Evolutionary conservation across 2,113 vertebrate species (phyloP).

Genomic region (Oryzias curvinotus): DNA sequence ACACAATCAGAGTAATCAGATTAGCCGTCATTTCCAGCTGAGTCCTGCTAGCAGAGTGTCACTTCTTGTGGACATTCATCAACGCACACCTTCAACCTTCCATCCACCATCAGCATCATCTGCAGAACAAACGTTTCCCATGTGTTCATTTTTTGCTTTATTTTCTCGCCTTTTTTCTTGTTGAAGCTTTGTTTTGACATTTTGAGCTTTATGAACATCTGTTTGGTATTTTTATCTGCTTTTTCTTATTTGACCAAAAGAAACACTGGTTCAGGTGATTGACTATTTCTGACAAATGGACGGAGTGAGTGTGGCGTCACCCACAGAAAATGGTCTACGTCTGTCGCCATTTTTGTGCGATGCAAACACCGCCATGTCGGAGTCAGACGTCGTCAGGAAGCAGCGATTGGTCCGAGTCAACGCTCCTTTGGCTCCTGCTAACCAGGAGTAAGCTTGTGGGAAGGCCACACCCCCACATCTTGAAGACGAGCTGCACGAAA

Average conservation of each 20-base stretch:
- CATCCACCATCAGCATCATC: not conserved
- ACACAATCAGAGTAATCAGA: constrained; percentile 4
- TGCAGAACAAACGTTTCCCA: not conserved
- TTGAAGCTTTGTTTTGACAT: not conserved
- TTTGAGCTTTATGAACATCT: not conserved
- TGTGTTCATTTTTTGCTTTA: not conserved
- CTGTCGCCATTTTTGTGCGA: too few relatives aligned
- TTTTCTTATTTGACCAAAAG: not conserved
- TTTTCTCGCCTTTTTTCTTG: not conserved
- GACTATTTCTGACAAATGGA: not conserved
- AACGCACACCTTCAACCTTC: constrained; percentile 5
- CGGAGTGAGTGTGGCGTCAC: too few relatives aligned
- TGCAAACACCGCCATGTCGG: too few relatives aligned
- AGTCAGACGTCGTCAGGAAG: too few relatives aligned
- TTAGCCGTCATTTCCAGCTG: constrained; percentile 36
- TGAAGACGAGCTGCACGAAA: too few relatives aligned
- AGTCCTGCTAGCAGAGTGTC: constrained; percentile 10
- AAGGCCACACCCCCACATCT: too few relatives aligned
- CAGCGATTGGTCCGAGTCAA: too few relatives aligned
- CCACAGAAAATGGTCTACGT: too few relatives aligned
- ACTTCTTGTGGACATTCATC: constrained; percentile 23
- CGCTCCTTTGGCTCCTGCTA: too few relatives aligned
- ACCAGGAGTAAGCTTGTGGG: too few relatives aligned
- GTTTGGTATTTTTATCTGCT: not conserved
- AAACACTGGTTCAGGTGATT: not conserved